These are phyloP conservation scores for Iguana delicatissima DNA, from an alignment of 2,797 vertebrate genomes.

Conservation along the genomic window DNA sequence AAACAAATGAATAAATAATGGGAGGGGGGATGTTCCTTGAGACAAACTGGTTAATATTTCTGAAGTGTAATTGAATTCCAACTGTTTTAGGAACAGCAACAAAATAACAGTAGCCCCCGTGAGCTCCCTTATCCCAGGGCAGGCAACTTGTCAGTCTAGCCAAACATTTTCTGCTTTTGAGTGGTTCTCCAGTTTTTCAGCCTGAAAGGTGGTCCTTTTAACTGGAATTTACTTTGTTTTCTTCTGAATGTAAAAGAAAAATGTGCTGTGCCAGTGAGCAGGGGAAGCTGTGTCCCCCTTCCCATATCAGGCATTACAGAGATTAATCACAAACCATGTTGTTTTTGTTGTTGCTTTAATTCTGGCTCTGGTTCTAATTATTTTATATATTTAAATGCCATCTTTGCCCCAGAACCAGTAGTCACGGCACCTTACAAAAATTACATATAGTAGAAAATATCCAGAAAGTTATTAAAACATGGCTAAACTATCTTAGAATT, in stretches of 20 bases:
- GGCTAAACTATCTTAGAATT: no score
- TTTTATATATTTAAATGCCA: no score
- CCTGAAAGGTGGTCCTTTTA: background rate
- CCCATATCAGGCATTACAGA: background rate
- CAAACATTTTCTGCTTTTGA: background rate
- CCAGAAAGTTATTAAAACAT: no score
- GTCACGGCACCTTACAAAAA: background rate
- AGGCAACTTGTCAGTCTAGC: background rate
- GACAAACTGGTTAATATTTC: background rate
- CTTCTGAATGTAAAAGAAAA: background rate
- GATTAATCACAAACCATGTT: background rate
- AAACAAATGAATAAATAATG: no score
- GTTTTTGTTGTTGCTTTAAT: no score
- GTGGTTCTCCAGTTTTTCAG: background rate
- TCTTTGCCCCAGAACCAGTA: background rate
- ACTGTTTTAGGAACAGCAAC: background rate
- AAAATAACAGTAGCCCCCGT: background rate
- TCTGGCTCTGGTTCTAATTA: no score
- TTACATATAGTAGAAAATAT: background rate
- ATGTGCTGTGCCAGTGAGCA: background rate
- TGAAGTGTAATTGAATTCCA: conserved; percentile 10
- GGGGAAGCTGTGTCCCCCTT: background rate
- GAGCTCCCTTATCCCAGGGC: background rate
- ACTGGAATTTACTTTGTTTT: background rate
- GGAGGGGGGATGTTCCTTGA: no score